Evolutionary conservation across 2,113 vertebrate genomes (phyloP).

Genomic region (Corythaeola cristata): DNA sequence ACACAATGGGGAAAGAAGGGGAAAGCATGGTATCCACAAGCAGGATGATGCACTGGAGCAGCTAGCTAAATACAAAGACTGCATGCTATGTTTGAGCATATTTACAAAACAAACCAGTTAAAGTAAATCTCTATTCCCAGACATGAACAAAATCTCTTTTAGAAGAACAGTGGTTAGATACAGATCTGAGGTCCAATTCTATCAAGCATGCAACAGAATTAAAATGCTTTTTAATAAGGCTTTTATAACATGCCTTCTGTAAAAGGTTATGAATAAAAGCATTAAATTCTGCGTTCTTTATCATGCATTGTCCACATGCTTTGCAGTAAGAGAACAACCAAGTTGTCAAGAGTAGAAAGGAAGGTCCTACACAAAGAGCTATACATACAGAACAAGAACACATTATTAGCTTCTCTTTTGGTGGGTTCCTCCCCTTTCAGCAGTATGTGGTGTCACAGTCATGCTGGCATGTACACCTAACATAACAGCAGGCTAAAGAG

Average conservation of each 20-base stretch:
- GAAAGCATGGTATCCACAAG: background rate
- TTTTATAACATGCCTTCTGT: background rate
- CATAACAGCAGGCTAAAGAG: background rate
- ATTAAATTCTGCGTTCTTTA: conserved; percentile 1
- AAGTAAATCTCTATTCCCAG: background rate
- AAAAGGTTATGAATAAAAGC: background rate
- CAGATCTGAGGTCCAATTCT: background rate
- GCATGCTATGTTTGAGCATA: background rate
- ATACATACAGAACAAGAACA: conserved; percentile 53
- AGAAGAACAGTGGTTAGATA: background rate
- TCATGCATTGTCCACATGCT: conserved; percentile 25
- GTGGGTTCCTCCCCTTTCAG: background rate
- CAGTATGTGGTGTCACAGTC: background rate
- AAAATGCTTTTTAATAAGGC: background rate
- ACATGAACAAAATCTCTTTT: background rate
- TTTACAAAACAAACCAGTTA: background rate
- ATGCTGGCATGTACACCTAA: background rate
- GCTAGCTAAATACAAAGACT: background rate
- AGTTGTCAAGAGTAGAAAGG: background rate
- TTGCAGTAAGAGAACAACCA: conserved; percentile 12
- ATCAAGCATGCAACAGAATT: background rate
- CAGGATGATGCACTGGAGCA: background rate
- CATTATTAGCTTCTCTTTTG: conserved; percentile 23
- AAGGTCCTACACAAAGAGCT: conserved; percentile 42
- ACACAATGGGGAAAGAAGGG: background rate